Evolutionary conservation across 2,797 vertebrate species (phyloP), one percentile per base, ranked within the genome.

Genomic region (Peromyscus nudipes): DNA sequence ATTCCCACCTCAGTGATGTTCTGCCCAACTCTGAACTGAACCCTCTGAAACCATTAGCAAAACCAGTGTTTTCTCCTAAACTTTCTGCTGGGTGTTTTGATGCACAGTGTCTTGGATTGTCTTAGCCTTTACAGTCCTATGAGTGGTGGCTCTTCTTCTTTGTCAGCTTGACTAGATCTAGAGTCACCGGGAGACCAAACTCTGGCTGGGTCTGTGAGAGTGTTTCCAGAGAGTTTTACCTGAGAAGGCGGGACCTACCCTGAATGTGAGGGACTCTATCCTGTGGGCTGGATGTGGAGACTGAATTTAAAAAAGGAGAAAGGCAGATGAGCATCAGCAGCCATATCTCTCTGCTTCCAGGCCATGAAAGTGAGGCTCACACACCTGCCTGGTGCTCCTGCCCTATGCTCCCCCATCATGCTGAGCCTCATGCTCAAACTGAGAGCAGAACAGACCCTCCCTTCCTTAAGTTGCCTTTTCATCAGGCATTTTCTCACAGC

Each of bases 311-410:
- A 87, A n/a, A 10, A 52, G 34, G 9, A 87, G 31, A 16, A 71
- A 37, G 67, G 49, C 25, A 21, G 46, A 19, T 21, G 34, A 57
- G 23, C 11, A 55, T 2, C n/a, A 87, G 65, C 46, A 87, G 46
- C 21, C 29, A 27, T 29, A 5, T 37, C 6, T 86, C 46, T 40
- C 8, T 29, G 25, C 49, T 29, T 57, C 65, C 23, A 13, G 84
- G 25, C 25, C 0, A 0, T 65, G 43, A n/a, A 14, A 17, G 17
- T 1, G 62, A n/a, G 0, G 12, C 3, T 60, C 79, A 81, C 3
- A 37, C 0, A 17, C 25, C 37, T 62, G 57, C 37, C 37, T 82
- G n/a, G 13, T 84, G 17, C 17, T 43, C 25, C 82, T 21, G 37
- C 62, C 16, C 82, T 14, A 0, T 23, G 29, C 10, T 16, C 64